Percentiles rank a stretch among this genome's conserved stretches.
Conservation (phyloP, 1,140 invertebrate genomes). For the Drosophila sp. region DNA sequence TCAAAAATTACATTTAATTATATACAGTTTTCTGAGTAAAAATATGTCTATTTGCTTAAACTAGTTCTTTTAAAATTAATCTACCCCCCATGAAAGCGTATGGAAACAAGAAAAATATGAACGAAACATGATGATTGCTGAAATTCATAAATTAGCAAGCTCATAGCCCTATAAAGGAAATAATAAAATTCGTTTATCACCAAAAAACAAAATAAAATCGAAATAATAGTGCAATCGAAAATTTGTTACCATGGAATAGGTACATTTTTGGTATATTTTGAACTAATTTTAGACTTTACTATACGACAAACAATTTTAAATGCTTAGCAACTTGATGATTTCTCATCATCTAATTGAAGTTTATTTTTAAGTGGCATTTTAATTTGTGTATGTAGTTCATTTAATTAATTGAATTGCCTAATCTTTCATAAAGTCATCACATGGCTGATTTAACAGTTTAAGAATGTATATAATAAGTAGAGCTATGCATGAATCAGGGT, state of each 20-base stretch:
- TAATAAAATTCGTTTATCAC: neutral
- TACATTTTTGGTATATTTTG: neutral
- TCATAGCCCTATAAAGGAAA: constrained; percentile 5
- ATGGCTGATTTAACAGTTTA: neutral
- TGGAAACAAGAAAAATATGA: neutral
- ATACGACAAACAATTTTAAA: neutral
- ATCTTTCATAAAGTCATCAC: neutral
- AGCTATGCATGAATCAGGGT: no score
- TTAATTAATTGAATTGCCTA: neutral
- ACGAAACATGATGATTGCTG: neutral
- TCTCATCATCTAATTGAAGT: neutral
- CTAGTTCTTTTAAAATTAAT: neutral
- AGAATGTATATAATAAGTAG: neutral
- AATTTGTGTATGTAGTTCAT: no score
- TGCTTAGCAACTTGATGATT: neutral
- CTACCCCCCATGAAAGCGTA: neutral
- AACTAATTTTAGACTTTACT: neutral
- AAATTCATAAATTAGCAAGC: constrained; percentile 5
- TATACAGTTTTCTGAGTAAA: no score
- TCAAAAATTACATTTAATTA: no score
- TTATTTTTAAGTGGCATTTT: neutral
- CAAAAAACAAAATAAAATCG: neutral
- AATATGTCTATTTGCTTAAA: no score
- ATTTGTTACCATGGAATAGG: neutral
- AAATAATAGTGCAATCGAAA: neutral